Percentiles rank a stretch among this genome's conserved stretches.
Conservation (phyloP, 2,888 invertebrate species). For the Caenorhabditis becei region DNA sequence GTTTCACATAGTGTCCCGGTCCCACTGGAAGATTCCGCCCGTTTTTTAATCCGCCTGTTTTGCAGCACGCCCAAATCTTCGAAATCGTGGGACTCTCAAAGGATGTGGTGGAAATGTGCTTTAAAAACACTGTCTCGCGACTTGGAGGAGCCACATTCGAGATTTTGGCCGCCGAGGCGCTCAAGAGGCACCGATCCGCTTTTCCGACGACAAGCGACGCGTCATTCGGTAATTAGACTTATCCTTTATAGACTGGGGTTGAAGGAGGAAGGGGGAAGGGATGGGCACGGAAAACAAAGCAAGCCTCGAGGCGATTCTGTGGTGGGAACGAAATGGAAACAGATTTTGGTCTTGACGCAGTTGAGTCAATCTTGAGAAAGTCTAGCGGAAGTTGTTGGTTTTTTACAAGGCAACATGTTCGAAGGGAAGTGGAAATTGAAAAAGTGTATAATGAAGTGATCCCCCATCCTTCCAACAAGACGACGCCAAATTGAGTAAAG, state of each 20-base stretch:
- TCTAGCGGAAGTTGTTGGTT: background rate
- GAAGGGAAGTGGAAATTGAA: no score
- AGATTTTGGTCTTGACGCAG: slow-evolving; percentile 2
- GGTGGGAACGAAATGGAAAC: background rate
- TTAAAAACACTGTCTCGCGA: slow-evolving; percentile 88
- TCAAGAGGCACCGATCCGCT: slow-evolving; percentile 78
- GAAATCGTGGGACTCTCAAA: slow-evolving; percentile 96
- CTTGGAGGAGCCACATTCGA: slow-evolving; percentile 94
- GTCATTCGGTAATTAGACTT: slow-evolving; percentile 61
- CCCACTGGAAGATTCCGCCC: background rate
- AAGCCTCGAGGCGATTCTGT: background rate
- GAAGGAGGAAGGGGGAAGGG: background rate
- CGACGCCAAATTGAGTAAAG: slow-evolving; percentile 53
- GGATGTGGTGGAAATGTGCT: slow-evolving; percentile 95
- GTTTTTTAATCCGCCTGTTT: slow-evolving; percentile 3
- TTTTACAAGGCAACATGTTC: no score
- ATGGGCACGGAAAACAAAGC: background rate
- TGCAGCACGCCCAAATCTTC: slow-evolving; percentile 94
- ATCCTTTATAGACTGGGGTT: background rate
- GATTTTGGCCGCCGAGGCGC: slow-evolving; percentile 78
- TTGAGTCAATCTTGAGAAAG: background rate
- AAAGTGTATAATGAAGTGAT: slow-evolving; percentile 42
- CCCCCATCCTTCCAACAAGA: background rate
- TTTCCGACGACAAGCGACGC: slow-evolving; percentile 74
- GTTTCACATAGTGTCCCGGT: background rate